phyloP scores from a whole-genome alignment of 2,888 invertebrate genomes.

The Napeogenes sylphis region DNA sequence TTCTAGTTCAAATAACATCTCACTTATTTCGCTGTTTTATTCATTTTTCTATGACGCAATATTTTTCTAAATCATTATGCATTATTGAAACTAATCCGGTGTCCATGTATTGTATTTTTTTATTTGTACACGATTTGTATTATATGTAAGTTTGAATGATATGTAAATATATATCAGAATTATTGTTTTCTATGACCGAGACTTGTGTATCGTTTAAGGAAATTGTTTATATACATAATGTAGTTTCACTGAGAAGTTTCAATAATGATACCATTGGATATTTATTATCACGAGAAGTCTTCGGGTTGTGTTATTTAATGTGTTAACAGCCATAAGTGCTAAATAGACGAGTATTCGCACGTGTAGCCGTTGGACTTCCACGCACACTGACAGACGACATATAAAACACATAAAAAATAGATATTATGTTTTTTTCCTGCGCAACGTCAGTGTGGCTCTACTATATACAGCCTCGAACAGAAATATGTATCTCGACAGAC shows the following conservation, averaged over 20 bases:
- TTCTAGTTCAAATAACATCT: slow-evolving; percentile 53
- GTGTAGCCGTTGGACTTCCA: slow-evolving; percentile 70
- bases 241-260: slow-evolving; percentile 42
- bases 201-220: slow-evolving; percentile 15
- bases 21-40: slow-evolving; percentile 55
- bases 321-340: slow-evolving; percentile 70
- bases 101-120: slow-evolving; percentile 33
- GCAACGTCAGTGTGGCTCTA: slow-evolving; percentile 23
- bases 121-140: slow-evolving; percentile 54
- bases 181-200: slow-evolving; percentile 11
- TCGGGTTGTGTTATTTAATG: slow-evolving; percentile 62
- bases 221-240: slow-evolving; percentile 9
- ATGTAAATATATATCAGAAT: slow-evolving; percentile 30
- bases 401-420: neutral
- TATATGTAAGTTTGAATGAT: slow-evolving; percentile 37
- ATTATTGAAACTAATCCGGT: slow-evolving; percentile 48
- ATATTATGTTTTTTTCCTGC: neutral
- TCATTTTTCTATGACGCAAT: slow-evolving; percentile 44
- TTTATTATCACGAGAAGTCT: slow-evolving; percentile 60
- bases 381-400: slow-evolving; percentile 50
- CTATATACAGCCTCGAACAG: slow-evolving; percentile 28
- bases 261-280: slow-evolving; percentile 49
- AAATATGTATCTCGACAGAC: slow-evolving; percentile 55
- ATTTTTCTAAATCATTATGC: slow-evolving; percentile 29
- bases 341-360: slow-evolving; percentile 64